A percentile compares a stretch with the other conserved stretches of the same genome.
Evolutionary conservation across 2,797 vertebrate genomes (phyloP).

Genomic region (Pterois miles): DNA sequence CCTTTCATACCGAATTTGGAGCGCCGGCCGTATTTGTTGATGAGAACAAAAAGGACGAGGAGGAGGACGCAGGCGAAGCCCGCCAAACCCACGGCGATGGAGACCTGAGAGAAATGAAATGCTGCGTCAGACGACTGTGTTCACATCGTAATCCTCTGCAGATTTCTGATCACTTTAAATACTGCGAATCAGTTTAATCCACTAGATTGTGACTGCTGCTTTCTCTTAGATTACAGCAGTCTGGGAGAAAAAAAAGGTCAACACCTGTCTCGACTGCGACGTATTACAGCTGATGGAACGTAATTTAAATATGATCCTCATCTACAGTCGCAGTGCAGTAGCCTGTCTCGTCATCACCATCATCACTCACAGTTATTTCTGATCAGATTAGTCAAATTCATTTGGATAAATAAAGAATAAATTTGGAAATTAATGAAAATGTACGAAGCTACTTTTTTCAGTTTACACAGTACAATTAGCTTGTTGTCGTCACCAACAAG

Average conservation of each 20-base stretch:
- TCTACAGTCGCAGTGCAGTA: conserved; percentile 3
- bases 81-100: conserved; percentile 94
- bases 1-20: conserved; percentile 99
- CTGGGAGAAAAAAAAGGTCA: conserved; percentile 12
- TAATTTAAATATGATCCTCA: conserved; percentile 35
- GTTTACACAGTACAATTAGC: background rate
- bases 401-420: background rate
- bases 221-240: conserved; percentile 23
- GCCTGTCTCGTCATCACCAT: background rate
- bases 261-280: conserved; percentile 29
- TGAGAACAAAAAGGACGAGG: conserved; percentile 96
- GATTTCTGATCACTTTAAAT: conserved; percentile 42
- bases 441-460: background rate
- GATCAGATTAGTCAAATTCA: background rate
- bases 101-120: conserved; percentile 84
- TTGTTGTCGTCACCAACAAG: background rate
- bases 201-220: conserved; percentile 15
- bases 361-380: background rate
- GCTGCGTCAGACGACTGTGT: conserved; percentile 33
- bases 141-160: conserved; percentile 28
- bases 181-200: conserved; percentile 41
- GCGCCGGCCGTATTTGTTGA: conserved; percentile 98
- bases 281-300: conserved; percentile 23
- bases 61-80: conserved; percentile 95
- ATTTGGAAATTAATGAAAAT: background rate